phyloP scores from a whole-genome alignment of 1,140 invertebrate genomes.

The Mercenaria mercenaria region DNA sequence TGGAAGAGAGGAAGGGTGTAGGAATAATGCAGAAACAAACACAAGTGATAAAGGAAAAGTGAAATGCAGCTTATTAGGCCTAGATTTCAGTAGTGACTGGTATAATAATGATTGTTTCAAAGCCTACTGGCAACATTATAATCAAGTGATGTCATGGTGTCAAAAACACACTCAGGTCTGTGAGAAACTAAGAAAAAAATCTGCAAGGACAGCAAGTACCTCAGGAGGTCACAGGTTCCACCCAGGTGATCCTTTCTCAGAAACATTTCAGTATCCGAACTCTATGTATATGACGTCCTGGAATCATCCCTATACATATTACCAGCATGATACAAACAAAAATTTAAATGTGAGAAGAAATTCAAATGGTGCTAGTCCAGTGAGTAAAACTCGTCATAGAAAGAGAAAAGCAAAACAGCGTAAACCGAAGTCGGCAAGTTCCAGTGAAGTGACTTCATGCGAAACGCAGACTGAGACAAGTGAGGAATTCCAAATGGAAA shows the following conservation, averaged over 20 bases:
- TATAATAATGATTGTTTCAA: slow-evolving; percentile 76
- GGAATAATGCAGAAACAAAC: background rate
- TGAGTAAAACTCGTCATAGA: slow-evolving; percentile 12
- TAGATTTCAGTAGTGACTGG: slow-evolving; percentile 68
- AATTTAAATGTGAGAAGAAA: background rate
- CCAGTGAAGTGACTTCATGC: background rate
- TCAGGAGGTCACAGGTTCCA: background rate
- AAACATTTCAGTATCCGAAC: background rate
- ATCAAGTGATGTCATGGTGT: slow-evolving; percentile 73
- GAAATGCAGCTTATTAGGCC: background rate
- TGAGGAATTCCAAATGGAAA: slow-evolving; percentile 87
- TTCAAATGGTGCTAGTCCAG: background rate
- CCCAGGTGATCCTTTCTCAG: background rate
- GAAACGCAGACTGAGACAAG: slow-evolving; percentile 34
- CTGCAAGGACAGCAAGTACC: background rate
- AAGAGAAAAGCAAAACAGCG: slow-evolving; percentile 46
- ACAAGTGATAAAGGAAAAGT: background rate
- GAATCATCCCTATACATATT: slow-evolving; percentile 4
- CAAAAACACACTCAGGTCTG: slow-evolving; percentile 68
- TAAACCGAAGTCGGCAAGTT: background rate
- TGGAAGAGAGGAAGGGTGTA: background rate
- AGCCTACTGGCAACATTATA: slow-evolving; percentile 80
- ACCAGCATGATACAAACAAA: background rate
- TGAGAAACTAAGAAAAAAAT: slow-evolving; percentile 10
- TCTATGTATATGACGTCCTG: background rate